Percentiles rank a stretch among this genome's conserved stretches.
These are phyloP conservation scores for Porphyrio hochstetteri DNA, from an alignment of 2,113 vertebrate genomes.

Conservation along the genomic window DNA sequence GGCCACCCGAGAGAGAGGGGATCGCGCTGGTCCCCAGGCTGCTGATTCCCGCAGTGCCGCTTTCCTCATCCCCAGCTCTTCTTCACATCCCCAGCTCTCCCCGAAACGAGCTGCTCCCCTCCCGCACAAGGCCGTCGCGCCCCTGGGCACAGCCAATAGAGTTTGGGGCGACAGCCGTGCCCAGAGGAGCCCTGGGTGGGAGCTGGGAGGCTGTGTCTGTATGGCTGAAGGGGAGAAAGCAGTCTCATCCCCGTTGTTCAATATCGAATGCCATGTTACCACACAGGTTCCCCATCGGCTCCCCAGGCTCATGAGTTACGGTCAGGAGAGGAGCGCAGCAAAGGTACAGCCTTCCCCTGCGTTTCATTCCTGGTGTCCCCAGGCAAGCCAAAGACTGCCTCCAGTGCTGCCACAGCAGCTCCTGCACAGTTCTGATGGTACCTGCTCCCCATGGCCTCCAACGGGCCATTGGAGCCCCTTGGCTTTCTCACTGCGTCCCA, in stretches of 20 bases:
- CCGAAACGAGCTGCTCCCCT: not conserved
- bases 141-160: not conserved
- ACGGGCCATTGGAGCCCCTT: not conserved
- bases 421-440: not conserved
- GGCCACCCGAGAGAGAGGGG: rapidly evolving
- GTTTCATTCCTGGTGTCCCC: rapidly evolving
- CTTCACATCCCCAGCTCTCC: not conserved
- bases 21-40: not conserved
- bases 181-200: not conserved
- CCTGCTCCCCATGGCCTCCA: not conserved
- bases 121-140: rapidly evolving
- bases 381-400: rapidly evolving
- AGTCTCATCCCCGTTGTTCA: rapidly evolving
- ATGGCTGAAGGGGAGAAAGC: not conserved
- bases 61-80: too few species aligned
- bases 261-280: rapidly evolving
- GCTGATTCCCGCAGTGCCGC: rapidly evolving
- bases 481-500: rapidly evolving
- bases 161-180: not conserved
- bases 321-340: rapidly evolving
- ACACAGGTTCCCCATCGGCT: not conserved
- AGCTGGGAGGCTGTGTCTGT: too few species aligned
- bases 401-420: not conserved
- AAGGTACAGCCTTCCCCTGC: not conserved
- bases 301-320: rapidly evolving